phyloP scores from a whole-genome alignment of 1,140 invertebrate genomes.

The Eriosoma lanigerum region DNA sequence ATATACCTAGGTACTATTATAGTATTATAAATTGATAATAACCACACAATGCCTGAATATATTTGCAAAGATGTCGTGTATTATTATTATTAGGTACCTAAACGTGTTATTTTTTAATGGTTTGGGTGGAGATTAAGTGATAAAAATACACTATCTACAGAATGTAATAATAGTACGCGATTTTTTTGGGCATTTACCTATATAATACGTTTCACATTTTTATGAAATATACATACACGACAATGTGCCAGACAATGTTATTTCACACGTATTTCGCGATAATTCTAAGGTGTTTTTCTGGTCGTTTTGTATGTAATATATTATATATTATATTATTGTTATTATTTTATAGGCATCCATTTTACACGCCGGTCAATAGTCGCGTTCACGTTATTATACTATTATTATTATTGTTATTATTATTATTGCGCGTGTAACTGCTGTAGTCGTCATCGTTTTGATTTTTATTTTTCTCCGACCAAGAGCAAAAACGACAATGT shows the following conservation, averaged over 20 bases:
- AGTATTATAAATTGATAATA: no score
- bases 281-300: neutral
- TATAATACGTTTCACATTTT: neutral
- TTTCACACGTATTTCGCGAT: slow-evolving; percentile 16
- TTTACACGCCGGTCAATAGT: neutral
- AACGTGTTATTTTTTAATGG: no score
- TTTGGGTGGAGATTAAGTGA: no score
- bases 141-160: no score
- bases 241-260: neutral
- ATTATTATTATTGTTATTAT: no score
- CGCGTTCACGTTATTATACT: neutral
- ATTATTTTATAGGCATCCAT: neutral
- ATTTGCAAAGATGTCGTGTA: no score
- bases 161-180: neutral
- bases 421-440: no score
- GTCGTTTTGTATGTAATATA: neutral
- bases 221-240: neutral
- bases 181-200: neutral
- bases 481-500: neutral
- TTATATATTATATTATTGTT: neutral
- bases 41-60: no score
- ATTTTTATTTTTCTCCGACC: neutral
- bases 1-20: no score
- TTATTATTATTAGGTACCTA: no score
- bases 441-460: no score